Evolutionary conservation across 2,113 vertebrate species (phyloP), one percentile per base, ranked within the genome.

Genomic region (Cottus gobio): DNA sequence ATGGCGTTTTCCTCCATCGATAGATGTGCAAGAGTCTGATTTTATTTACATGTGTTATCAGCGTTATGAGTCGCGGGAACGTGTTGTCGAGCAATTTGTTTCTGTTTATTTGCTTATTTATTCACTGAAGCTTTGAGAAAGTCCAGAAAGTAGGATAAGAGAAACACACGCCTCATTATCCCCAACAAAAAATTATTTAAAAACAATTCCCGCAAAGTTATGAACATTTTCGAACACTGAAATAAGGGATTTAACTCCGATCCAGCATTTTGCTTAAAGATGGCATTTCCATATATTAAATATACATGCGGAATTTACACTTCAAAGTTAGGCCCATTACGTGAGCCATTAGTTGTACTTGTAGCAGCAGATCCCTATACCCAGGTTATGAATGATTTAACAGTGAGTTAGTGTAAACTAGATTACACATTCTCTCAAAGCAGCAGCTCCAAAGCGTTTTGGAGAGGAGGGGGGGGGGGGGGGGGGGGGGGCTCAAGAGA

Each of bases 11-110:
- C 96, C 95, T 94, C 80, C 75, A 93, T 96, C 96, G 95, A 96
- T 96, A 96, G 95, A 96, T 82, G 64, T 10, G 2, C 82, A 67
- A 89, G 83, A 77, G 84, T 93, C 94, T 96, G 96, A 96, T 96
- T 97, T 97, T 97, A 96, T 97, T 97, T 96, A 96, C 94, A 86
- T 94, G 95, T 87, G 87, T 96, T 96, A 96, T 96, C 93, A 95
- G 94, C 95, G 93, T 93, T 83, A 89, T 84, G 77, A 85, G 83
- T 83, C 84, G 88, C 89, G 90, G 69, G 71, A 74, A 78, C 72
- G 56, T 90, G 91, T 90, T 92, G 92, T 91, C 93, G 92, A 88
- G 91, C 90, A 24, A 73, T 85, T 89, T 84, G 36, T 28, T 31
- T 44, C 15, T 60, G 2, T 64, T 46, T 71, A n/a, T 87, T 72